Conservation (phyloP, 2,113 vertebrate species). For the Lipophrys pholis region DNA sequence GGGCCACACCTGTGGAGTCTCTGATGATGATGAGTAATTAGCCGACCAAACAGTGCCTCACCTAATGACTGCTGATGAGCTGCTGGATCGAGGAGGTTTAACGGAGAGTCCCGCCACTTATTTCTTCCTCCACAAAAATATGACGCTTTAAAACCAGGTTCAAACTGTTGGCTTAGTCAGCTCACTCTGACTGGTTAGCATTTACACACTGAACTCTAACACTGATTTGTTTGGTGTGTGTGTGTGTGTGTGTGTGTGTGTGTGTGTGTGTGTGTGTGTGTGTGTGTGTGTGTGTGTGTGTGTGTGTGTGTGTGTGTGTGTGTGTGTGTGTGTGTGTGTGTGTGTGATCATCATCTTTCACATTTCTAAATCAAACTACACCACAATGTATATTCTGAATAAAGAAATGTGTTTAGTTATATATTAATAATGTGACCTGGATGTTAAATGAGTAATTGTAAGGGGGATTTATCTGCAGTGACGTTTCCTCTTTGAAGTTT, state of each 20-base stretch:
- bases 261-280: constrained; percentile 30
- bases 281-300: constrained; percentile 37
- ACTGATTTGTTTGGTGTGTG: too few relatives aligned
- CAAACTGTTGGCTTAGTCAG: too few relatives aligned
- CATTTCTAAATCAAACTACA: too few relatives aligned
- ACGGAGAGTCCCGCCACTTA: neutral
- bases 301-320: constrained; percentile 44
- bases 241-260: constrained; percentile 60
- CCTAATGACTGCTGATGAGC: constrained; percentile 30
- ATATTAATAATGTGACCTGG: too few relatives aligned
- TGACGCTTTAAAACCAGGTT: constrained; percentile 20
- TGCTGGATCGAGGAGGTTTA: constrained; percentile 13
- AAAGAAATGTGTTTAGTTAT: too few relatives aligned
- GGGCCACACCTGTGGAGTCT: constrained; percentile 29
- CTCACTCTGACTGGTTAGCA: too few relatives aligned
- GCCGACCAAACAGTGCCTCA: constrained; percentile 44
- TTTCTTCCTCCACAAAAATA: too few relatives aligned
- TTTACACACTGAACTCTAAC: too few relatives aligned
- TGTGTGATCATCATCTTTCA: too few relatives aligned
- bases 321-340: constrained; percentile 15
- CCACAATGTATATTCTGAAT: too few relatives aligned
- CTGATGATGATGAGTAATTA: constrained; percentile 75
- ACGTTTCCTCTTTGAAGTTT: neutral
- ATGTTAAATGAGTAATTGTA: too few relatives aligned
- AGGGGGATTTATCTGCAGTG: neutral